phyloP scores from a whole-genome alignment of 2,113 vertebrate species.

The Passer domesticus region DNA sequence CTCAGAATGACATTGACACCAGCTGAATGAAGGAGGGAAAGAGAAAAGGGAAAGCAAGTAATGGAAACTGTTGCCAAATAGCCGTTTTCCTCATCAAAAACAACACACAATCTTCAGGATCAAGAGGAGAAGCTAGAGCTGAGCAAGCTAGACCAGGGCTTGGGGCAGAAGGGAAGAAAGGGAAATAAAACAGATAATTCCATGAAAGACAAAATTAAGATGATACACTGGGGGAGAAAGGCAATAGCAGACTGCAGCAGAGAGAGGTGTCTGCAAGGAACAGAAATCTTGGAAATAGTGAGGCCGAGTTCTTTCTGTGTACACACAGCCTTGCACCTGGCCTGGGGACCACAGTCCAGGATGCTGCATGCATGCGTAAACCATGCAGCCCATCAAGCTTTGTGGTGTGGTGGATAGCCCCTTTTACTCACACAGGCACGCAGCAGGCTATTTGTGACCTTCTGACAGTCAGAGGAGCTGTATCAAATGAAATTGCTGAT shows the following conservation, averaged over 20 bases:
- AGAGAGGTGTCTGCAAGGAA: not conserved
- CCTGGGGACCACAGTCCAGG: not conserved
- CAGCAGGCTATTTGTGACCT: slow-evolving; percentile 28
- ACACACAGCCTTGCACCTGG: not conserved
- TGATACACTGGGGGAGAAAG: not conserved
- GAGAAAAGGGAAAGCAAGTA: not conserved
- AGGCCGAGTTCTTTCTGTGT: not conserved
- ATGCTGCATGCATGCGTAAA: not conserved
- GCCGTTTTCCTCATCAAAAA: not conserved
- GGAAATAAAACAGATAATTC: not conserved
- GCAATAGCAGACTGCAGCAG: not conserved
- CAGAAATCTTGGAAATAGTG: not conserved
- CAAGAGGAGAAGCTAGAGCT: not conserved
- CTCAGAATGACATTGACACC: not conserved
- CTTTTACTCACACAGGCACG: not conserved
- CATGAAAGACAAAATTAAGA: not conserved
- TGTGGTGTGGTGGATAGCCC: not conserved
- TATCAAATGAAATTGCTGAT: slow-evolving; percentile 25
- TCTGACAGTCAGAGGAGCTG: not conserved
- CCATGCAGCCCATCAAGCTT: not conserved
- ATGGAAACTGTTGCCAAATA: not conserved
- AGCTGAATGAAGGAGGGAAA: not conserved
- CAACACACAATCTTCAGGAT: not conserved
- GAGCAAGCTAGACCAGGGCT: not conserved
- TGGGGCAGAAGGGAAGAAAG: not conserved